These are phyloP conservation scores for Nycteola revayana DNA, from an alignment of 2,888 invertebrate genomes.

Conservation along the genomic window DNA sequence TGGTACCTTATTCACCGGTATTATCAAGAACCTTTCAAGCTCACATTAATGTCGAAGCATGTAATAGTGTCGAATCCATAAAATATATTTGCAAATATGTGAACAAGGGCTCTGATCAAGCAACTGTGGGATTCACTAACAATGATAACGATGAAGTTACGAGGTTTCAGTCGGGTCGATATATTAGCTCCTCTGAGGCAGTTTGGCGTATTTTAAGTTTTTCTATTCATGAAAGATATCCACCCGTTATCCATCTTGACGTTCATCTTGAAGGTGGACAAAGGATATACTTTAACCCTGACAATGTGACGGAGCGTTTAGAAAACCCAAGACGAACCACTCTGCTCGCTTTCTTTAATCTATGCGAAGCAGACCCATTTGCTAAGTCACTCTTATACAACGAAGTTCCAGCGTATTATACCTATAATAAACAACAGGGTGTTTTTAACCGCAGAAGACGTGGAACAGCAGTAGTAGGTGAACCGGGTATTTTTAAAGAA, in stretches of 20 bases:
- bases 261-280: constrained; percentile 4
- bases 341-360: constrained; percentile 1
- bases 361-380: constrained; percentile 1
- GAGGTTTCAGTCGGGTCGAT: constrained; percentile 7
- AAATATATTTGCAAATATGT: no score
- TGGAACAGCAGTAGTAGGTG: constrained; percentile 1
- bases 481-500: constrained; percentile 1
- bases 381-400: constrained; percentile 3
- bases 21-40: no score
- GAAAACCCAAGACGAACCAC: constrained; percentile 2
- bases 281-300: constrained; percentile 2
- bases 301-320: constrained; percentile 1
- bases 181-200: constrained; percentile 5
- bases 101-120: no score
- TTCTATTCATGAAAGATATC: constrained; percentile 2
- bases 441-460: constrained; percentile 3
- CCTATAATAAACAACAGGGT: constrained; percentile 3
- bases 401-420: no score
- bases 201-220: constrained; percentile 5
- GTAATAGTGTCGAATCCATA: no score
- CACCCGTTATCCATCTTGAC: constrained; percentile 2
- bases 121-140: no score
- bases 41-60: no score
- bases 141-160: no score
- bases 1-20: no score